Evolutionary conservation across 2,888 invertebrate genomes (phyloP), one percentile per base, ranked within the genome.

Genomic region (Euplexia lucipara): DNA sequence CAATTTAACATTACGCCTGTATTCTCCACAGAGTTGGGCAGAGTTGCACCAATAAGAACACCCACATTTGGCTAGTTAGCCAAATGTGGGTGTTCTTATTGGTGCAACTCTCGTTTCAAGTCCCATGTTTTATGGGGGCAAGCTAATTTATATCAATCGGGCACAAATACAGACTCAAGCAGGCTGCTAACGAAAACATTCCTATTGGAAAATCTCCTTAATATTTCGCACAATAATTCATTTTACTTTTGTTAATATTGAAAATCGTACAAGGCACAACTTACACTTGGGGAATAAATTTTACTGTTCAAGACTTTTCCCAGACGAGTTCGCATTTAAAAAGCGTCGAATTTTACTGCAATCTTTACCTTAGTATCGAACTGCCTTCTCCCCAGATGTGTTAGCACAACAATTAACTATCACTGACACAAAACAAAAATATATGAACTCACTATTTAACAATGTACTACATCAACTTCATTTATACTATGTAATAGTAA

Each of bases 401-500:
- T 78, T 77, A 87, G 83, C 90, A 92, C 90, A 89, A 92, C 90
- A 89, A 84, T 86, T 86, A 86, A 88, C 81, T 84, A 84, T 75
- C 91, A 94, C 91, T 86, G 67, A 83, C 92, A 92, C 91, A 80
- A 70, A 88, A 92, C 87, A 70, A 76, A 89, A 87, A 77, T 74
- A 81, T 80, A 63, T 74, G 81, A 74, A 86, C 76, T 75, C 86
- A 87, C 79, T 53, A 78, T 78, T 83, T 67, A 85, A 85, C 81
- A 76, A 75, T 64, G 68, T 80, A 72, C 71, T 80, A 70, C 54
- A 75, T 75, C 68, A 84, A 83, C 63, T 81, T 81, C 63, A 80
- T 71, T 73, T 70, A 70, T 66, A 72, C 63, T 68, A 68, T 26
- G 56, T 65, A 77, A 67, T 70, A 83, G 78, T 78, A 85, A 85